These are phyloP conservation scores for Electrophaes corylata DNA, from an alignment of 2,888 invertebrate genomes.

Conservation along the genomic window DNA sequence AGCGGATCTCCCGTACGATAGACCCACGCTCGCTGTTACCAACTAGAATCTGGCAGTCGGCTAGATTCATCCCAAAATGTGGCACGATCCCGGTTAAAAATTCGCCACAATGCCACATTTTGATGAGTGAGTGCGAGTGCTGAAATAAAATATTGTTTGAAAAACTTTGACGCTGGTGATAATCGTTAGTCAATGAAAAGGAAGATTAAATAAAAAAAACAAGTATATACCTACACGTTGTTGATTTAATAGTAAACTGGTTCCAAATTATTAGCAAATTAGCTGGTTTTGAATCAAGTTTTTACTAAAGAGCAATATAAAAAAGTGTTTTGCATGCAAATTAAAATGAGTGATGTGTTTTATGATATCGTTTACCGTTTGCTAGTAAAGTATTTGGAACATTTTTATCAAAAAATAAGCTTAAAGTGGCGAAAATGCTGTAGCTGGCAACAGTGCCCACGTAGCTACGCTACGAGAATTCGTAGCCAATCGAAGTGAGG, in stretches of 20 bases:
- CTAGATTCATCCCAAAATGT: conserved; percentile 23
- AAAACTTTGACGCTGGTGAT: background rate
- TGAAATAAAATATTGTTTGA: background rate
- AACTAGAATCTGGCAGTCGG: conserved; percentile 16
- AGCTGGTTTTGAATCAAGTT: too few species aligned
- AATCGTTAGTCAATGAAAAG: background rate
- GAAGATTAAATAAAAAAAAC: background rate
- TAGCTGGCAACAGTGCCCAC: conserved; percentile 45
- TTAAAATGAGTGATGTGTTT: background rate
- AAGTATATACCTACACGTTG: too few species aligned
- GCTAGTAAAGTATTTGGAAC: too few species aligned
- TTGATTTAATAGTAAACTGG: too few species aligned
- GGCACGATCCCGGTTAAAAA: conserved; percentile 13
- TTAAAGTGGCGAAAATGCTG: background rate
- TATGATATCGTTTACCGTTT: background rate
- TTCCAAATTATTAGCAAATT: too few species aligned
- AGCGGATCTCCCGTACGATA: conserved; percentile 78
- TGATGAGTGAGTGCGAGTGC: too few species aligned
- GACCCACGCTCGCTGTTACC: conserved; percentile 39
- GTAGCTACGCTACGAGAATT: conserved; percentile 82
- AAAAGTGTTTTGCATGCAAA: background rate
- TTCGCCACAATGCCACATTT: conserved; percentile 13
- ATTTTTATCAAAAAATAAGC: background rate
- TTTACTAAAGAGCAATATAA: background rate
- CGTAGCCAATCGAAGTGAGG: conserved; percentile 82